A percentile compares a stretch with the other conserved stretches of the same genome.
Conservation (phyloP, 1,140 invertebrate genomes). For the Octopus bimaculoides region DNA sequence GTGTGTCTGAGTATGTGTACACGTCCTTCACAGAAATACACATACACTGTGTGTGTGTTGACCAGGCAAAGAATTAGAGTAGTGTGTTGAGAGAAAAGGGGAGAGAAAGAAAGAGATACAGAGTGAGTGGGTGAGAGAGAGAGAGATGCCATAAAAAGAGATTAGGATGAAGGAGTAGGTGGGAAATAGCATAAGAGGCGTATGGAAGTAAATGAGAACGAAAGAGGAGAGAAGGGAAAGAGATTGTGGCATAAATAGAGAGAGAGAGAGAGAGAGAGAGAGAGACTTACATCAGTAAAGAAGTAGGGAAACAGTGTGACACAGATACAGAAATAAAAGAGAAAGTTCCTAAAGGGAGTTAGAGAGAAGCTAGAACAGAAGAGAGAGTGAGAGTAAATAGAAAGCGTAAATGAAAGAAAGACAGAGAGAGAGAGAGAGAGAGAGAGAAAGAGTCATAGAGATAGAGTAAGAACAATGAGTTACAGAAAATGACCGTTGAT, state of each 20-base stretch:
- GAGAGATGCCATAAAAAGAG: background rate
- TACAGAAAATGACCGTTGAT: background rate
- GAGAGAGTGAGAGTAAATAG: background rate
- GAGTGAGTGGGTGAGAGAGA: background rate
- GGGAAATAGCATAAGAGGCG: background rate
- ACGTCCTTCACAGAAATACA: background rate
- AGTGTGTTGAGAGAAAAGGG: background rate
- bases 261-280: constrained; percentile 31
- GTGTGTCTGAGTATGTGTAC: no score
- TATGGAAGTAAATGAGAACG: constrained; percentile 61
- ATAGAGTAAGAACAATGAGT: background rate
- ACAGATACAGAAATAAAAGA: constrained; percentile 9
- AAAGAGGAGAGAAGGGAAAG: constrained; percentile 31
- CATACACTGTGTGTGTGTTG: no score
- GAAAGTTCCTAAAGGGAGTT: constrained; percentile 1
- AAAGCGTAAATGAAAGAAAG: background rate
- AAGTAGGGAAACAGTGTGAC: constrained; percentile 11
- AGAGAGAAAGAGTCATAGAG: background rate
- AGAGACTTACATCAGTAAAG: constrained; percentile 19
- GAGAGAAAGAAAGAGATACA: background rate
- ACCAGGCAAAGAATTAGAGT: no score
- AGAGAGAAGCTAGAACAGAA: background rate
- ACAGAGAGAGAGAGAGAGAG: background rate
- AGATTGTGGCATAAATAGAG: constrained; percentile 22
- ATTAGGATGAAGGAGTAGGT: background rate